Evolutionary conservation across 1,140 invertebrate genomes (phyloP), one percentile per base, ranked within the genome.

Genomic region (Danaus melanippus): DNA sequence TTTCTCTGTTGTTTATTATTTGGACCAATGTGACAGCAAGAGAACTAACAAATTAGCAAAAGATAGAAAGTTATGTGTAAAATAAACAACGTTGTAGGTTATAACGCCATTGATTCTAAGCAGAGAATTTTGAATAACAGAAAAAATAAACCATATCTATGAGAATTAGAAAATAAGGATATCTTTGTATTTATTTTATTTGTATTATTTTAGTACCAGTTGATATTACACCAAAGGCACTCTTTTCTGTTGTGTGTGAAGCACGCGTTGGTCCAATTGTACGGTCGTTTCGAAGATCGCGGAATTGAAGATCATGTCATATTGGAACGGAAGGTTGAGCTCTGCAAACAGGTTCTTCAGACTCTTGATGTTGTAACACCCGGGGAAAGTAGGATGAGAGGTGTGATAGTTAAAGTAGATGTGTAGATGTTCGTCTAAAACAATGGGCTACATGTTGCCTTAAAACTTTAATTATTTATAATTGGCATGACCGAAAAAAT

Each of bases 321-420:
- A 52, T 81, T 95, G 39, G 91, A 95, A 70, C 88, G 93, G 32
- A 96, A 96, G 86, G 88, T 91, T 0, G 90, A 93, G 5, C 84
- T 94, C 46, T 95, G 94, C 60, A 86, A 88, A 8, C 82, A 92
- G 10, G 72, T 95, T 0, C 76, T 96, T 9, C 84, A 89, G 32
- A 89, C 94, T 15, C 81, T 95, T 1, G 89, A 94, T 66, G 80
- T 92, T 9, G 89, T 96, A 41, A 92, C 93, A 58, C 94, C 94
- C 0, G 94, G 94, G 11, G 85, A 91, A 42, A 92, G 91, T 46
- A 86, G 94, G 56, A 89, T 94, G 54, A 89, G 94, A 84, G 95
- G 93, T 90, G n/a, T 32, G 9, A 10, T 42, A 10, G 8, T 47
- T 45, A 17, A 10, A 50, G 10, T 32, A 32, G 21, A 3, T 32